Base-by-base conservation (phyloP, 2,888 invertebrate species). In the Napeogenes inachia region DNA sequence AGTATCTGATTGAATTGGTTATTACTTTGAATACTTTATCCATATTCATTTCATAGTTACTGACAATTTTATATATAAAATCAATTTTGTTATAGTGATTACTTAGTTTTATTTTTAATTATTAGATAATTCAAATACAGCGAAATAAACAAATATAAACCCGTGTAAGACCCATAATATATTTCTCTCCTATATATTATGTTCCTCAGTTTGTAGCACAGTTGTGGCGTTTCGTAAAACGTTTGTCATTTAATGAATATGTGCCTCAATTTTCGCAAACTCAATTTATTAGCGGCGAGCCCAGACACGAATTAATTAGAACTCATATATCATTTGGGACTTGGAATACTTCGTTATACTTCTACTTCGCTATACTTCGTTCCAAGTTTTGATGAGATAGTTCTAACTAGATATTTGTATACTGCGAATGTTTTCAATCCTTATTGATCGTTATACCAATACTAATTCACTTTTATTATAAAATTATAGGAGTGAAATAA, bases 1-100 rank as follows among this genome's bases (percentile, higher is more conserved):
- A 65, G 50, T 65, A 62, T 60, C 35, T 62, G 62, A 65, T 60
- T 60, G 57, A 62, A 56, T 64, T 35, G 10, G 21, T 32, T 57
- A 59, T 58, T 13, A 50, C 33, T 60, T 56, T 50, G 35, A 2
- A 12, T 45, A 45, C 33, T 2, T 30, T 50, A 8, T 30, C 50
- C 30, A 50, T 50, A 30, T 50, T 12, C 10, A 4, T 50, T 30
- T 50, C 50, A 50, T 50, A 12, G 21, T 50, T 50, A 50, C 21
- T 21, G 21, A 21, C 0, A 21, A 21, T 21, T 1, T 21, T 21
- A 21, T 1, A 21, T 21, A 21, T 21, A 21, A 21, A 21, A 21
- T 21, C 0, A 21, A 21, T 21, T 21, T 21, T 21, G 21, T 21
- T 21, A 21, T 21, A 21, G 21, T 21, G 21, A 21, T 21, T 21